Conservation (phyloP, 2,113 vertebrate genomes). For the Struthidea cinerea region DNA sequence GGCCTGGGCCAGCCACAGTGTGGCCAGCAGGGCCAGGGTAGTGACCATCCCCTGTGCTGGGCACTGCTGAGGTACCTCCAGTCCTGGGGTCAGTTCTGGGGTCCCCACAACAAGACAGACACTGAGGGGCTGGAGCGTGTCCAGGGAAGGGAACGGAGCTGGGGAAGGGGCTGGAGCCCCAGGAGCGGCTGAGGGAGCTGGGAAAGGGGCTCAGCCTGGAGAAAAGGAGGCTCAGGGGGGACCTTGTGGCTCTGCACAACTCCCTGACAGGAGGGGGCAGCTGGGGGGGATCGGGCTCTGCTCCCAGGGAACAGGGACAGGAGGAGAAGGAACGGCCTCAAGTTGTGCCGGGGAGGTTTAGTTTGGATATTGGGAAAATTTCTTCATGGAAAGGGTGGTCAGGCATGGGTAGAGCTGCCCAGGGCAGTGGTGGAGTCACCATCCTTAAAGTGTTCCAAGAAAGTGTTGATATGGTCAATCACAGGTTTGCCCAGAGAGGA, state of each 20-base stretch:
- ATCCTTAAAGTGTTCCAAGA: background rate
- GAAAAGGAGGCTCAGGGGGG: background rate
- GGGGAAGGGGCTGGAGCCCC: background rate
- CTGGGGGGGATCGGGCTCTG: fast-evolving
- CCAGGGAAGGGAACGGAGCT: background rate
- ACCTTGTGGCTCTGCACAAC: background rate
- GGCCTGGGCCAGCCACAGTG: background rate
- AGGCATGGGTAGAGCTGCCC: background rate
- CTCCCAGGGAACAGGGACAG: background rate
- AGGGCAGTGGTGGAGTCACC: too few species aligned
- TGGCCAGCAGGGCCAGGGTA: background rate
- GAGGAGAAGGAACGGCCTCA: fast-evolving
- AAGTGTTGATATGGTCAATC: background rate
- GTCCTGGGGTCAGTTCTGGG: background rate
- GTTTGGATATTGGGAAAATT: background rate
- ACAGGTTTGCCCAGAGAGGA: background rate
- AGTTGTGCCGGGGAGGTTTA: fast-evolving
- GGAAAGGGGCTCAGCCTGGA: background rate
- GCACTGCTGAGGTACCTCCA: background rate
- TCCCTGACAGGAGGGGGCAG: background rate
- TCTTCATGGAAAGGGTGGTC: background rate
- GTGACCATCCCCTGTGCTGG: background rate
- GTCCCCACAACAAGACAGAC: fast-evolving
- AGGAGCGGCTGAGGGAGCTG: background rate
- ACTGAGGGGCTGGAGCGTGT: fast-evolving